Evolutionary conservation across 2,113 vertebrate species (phyloP).

Genomic region (Conger conger): DNA sequence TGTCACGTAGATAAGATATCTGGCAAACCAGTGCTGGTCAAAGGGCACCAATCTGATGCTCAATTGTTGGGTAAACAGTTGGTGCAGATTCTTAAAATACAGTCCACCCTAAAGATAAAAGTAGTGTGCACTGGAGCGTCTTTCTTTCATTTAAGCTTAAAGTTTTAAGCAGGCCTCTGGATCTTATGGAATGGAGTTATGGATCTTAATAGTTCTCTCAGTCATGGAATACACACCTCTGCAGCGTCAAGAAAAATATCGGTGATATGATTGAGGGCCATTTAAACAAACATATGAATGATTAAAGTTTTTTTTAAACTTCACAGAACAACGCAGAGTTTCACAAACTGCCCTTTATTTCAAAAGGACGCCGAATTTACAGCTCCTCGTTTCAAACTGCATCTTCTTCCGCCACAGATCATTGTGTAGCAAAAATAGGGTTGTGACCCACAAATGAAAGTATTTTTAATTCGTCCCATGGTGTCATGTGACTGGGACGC

Average conservation of each 20-base stretch:
- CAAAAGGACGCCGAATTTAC: too few species aligned
- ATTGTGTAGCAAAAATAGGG: background rate
- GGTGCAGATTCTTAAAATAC: background rate
- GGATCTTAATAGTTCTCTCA: too few species aligned
- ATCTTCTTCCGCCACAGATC: background rate
- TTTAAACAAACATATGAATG: background rate
- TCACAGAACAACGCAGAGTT: too few species aligned
- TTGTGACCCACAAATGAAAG: background rate
- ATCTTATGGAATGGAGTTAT: too few species aligned
- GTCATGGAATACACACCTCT: too few species aligned
- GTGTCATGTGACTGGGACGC: background rate
- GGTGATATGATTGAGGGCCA: background rate
- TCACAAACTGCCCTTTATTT: too few species aligned
- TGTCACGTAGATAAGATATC: background rate
- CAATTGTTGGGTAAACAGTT: slow-evolving; percentile 15
- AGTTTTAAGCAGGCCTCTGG: background rate
- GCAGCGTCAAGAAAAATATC: too few species aligned
- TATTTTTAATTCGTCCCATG: background rate
- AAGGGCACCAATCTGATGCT: slow-evolving; percentile 19
- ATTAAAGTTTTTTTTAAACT: too few species aligned
- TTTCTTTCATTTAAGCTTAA: background rate
- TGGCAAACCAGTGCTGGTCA: slow-evolving; percentile 9
- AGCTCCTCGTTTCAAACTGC: too few species aligned
- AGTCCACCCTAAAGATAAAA: background rate
- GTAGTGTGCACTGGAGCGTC: background rate